Evolutionary conservation across 2,888 invertebrate species (phyloP).

Genomic region (Hirtodrosophila cameraria): DNA sequence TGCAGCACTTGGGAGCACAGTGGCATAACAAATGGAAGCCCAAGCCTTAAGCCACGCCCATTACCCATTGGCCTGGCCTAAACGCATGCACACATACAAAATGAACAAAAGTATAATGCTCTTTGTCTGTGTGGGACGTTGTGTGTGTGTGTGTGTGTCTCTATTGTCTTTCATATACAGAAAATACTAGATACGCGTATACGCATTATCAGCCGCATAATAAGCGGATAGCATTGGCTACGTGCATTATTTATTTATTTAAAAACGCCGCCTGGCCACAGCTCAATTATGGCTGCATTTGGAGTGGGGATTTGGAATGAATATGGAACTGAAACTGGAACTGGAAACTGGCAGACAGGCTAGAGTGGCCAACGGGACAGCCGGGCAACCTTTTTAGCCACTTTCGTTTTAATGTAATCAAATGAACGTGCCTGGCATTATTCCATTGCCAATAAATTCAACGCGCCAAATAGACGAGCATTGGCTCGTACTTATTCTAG

Average conservation of each 20-base stretch:
- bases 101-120: slow-evolving; percentile 12
- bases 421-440: slow-evolving; percentile 82
- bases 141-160: slow-evolving; percentile 6
- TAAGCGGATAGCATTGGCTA: slow-evolving; percentile 51
- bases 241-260: slow-evolving; percentile 77
- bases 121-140: neutral
- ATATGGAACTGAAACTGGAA: slow-evolving; percentile 2
- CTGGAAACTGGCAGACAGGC: neutral
- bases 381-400: slow-evolving; percentile 77
- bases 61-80: slow-evolving; percentile 13
- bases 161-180: slow-evolving; percentile 35
- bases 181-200: slow-evolving; percentile 39
- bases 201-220: slow-evolving; percentile 69
- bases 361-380: neutral
- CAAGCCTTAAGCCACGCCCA: slow-evolving; percentile 35
- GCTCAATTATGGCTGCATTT: slow-evolving; percentile 55
- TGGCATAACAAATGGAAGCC: slow-evolving; percentile 2
- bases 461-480: slow-evolving; percentile 71
- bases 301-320: slow-evolving; percentile 3
- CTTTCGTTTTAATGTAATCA: slow-evolving; percentile 81
- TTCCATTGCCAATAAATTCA: slow-evolving; percentile 79
- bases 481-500: slow-evolving; percentile 33
- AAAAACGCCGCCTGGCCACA: slow-evolving; percentile 60
- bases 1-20: neutral
- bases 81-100: neutral